Evolutionary conservation across 2,797 vertebrate species (phyloP).

Genomic region (Lycodopsis pacificus): DNA sequence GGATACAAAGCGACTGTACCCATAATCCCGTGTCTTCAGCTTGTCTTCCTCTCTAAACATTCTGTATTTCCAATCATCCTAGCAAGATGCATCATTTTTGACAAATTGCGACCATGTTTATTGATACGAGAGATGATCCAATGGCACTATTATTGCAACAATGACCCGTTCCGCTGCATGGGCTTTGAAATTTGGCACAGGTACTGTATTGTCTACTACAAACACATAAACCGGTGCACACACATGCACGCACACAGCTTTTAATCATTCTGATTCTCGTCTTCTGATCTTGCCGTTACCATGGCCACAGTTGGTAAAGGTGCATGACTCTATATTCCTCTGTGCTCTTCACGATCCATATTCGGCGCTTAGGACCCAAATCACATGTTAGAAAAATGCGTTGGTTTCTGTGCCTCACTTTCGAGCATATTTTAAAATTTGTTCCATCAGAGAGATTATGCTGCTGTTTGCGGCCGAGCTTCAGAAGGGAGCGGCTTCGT

Average conservation of each 20-base stretch:
- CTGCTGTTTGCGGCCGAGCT: slow-evolving; percentile 35
- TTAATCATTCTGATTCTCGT: slow-evolving; percentile 74
- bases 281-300: slow-evolving; percentile 80
- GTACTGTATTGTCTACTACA: slow-evolving; percentile 42
- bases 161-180: slow-evolving; percentile 33
- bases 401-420: slow-evolving; percentile 23
- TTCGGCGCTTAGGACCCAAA: slow-evolving; percentile 33
- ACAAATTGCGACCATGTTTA: slow-evolving; percentile 18
- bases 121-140: slow-evolving; percentile 19
- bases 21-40: slow-evolving; percentile 55
- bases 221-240: slow-evolving; percentile 39
- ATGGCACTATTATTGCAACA: slow-evolving; percentile 28
- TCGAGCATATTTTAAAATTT: slow-evolving; percentile 6
- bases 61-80: slow-evolving; percentile 35
- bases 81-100: slow-evolving; percentile 23
- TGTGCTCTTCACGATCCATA: slow-evolving; percentile 56
- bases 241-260: slow-evolving; percentile 36
- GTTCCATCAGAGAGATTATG: slow-evolving; percentile 10
- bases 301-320: slow-evolving; percentile 82
- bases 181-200: slow-evolving; percentile 54
- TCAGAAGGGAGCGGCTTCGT: slow-evolving; percentile 64
- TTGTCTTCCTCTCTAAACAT: slow-evolving; percentile 36
- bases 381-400: slow-evolving; percentile 12
- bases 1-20: slow-evolving; percentile 53
- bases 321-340: slow-evolving; percentile 71